Conservation (phyloP, 2,888 invertebrate species). For the Papilio demoleus region DNA sequence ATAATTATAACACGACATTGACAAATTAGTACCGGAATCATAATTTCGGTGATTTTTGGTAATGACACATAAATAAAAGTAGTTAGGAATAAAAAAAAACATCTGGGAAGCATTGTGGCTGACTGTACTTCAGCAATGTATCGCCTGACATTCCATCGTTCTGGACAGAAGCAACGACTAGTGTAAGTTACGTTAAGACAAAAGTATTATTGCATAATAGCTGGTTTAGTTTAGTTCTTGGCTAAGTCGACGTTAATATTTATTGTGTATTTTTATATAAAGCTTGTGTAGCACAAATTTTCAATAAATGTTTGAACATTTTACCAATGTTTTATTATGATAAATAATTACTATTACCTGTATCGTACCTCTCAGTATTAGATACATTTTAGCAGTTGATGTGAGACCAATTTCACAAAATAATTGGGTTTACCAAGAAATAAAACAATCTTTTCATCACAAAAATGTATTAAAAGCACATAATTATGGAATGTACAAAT, state of each 20-base stretch:
- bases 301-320: constrained; percentile 80
- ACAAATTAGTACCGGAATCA: too few relatives aligned
- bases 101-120: neutral
- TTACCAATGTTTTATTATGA: constrained; percentile 20
- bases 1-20: too few relatives aligned
- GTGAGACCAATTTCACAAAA: too few relatives aligned
- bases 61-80: too few relatives aligned
- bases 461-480: constrained; percentile 6
- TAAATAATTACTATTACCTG: neutral
- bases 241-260: constrained; percentile 81
- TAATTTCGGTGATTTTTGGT: too few relatives aligned
- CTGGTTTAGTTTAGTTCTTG: constrained; percentile 66
- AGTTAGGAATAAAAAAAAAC: too few relatives aligned
- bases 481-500: neutral
- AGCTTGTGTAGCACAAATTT: constrained; percentile 83
- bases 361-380: neutral
- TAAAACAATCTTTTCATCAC: neutral
- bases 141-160: constrained; percentile 52
- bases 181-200: constrained; percentile 67
- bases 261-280: constrained; percentile 83
- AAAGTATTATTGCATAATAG: constrained; percentile 80
- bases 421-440: neutral
- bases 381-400: neutral
- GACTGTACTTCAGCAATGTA: constrained; percentile 21
- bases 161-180: constrained; percentile 50